Evolutionary conservation across 1,140 invertebrate genomes (phyloP).

Genomic region (Mesaphorura yosii): DNA sequence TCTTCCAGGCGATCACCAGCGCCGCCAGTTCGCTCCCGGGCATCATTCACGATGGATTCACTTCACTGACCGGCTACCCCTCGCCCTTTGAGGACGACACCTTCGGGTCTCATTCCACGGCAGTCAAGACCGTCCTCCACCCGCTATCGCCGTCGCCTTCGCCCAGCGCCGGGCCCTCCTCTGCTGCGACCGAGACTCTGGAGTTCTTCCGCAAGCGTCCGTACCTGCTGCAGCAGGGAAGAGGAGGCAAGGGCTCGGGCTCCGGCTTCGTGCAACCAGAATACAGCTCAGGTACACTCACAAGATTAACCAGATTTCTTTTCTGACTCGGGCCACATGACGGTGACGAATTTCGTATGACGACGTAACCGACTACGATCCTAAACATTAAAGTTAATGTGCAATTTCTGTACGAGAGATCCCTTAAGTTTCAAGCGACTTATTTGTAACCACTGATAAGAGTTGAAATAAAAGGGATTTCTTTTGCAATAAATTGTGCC

Average conservation of each 20-base stretch:
- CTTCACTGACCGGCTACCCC: conserved; percentile 4
- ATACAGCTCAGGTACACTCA: conserved; percentile 10
- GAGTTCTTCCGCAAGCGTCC: conserved; percentile 30
- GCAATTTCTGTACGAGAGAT: too few species aligned
- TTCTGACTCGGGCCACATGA: too few species aligned
- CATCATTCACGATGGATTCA: conserved; percentile 18
- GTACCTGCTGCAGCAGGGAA: conserved; percentile 23
- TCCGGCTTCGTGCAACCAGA: background rate
- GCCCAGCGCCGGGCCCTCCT: too few species aligned
- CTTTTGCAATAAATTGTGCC: too few species aligned
- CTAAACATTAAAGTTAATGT: too few species aligned
- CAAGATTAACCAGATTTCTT: too few species aligned
- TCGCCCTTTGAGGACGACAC: conserved; percentile 10
- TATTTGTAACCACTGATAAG: too few species aligned
- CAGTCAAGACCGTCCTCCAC: background rate
- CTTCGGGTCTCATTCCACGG: background rate
- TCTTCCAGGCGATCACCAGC: conserved; percentile 4
- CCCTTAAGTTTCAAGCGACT: too few species aligned
- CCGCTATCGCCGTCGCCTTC: background rate
- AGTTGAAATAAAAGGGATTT: too few species aligned
- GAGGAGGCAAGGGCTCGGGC: too few species aligned
- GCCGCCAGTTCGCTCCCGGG: conserved; percentile 16
- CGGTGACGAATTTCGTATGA: too few species aligned
- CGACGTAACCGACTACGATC: too few species aligned
- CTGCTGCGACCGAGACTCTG: conserved; percentile 21